Evolutionary conservation across 2,797 vertebrate genomes (phyloP), one percentile per base, ranked within the genome.

Genomic region (Coracias cyanogaster): DNA sequence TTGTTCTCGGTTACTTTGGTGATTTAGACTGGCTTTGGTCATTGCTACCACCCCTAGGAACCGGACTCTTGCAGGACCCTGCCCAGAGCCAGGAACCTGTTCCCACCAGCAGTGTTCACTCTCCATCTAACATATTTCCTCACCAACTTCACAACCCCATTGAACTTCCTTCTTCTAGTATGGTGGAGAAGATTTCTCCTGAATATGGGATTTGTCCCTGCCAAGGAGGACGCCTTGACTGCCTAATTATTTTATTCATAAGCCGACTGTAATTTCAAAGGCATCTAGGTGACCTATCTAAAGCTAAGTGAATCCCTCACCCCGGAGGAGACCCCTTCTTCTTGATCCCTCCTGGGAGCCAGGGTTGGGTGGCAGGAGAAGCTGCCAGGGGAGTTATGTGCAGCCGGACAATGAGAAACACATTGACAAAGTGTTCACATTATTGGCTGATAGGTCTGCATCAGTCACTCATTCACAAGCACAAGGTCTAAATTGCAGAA

Each of bases 401-500:
- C 98, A 98, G 98, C 98, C 64, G 98, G 98, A 98, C 98, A 98
- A 98, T 98, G 97, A 98, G 81, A 97, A 99, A 98, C 98, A 98
- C 98, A 97, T 99, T 99, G 99, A 99, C 99, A 98, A 98, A 99
- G 99, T 99, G 98, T 98, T 98, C 98, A 98, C 99, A 99, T 99
- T 99, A 99, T 98, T 98, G 98, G 98, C 98, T 98, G 98, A 99
- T 98, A 98, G 98, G 97, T 98, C 97, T 94, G 96, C 99, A 99
- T 99, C 99, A 99, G 98, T 99, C 99, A 99, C 99, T 99, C 99
- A 99, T 99, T 99, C 99, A 99, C 97, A 97, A 98, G 97, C 99
- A 97, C 98, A 97, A 99, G 99, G 99, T 99, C 99, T 99, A 99
- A 99, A 99, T 99, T 99, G 99, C 99, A 99, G 99, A 99, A 99